These are phyloP conservation scores for Silurus aristotelis DNA, from an alignment of 2,797 vertebrate species.

Conservation along the genomic window DNA sequence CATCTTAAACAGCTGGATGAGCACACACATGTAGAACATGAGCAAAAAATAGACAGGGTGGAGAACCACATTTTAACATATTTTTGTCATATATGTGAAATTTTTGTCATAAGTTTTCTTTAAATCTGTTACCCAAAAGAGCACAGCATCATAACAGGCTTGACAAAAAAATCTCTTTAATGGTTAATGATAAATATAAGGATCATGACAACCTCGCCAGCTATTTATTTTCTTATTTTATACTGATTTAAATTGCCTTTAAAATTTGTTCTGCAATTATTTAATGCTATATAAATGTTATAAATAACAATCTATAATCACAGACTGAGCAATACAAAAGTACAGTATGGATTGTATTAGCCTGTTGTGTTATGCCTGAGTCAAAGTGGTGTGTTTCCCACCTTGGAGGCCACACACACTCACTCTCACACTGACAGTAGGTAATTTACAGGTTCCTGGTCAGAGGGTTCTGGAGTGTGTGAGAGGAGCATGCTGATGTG, in stretches of 20 bases:
- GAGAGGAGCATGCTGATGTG: conserved; percentile 80
- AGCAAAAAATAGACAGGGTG: conserved; percentile 11
- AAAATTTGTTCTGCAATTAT: not conserved
- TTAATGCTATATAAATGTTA: not conserved
- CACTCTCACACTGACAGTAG: conserved; percentile 50
- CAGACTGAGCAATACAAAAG: not conserved
- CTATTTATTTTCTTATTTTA: not conserved
- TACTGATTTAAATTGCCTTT: not conserved
- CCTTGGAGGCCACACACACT: conserved; percentile 61
- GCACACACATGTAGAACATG: conserved; percentile 15
- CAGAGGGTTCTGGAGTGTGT: conserved; percentile 85
- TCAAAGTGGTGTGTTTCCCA: conserved; percentile 72
- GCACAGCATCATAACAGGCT: not conserved
- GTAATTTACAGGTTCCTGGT: conserved; percentile 88
- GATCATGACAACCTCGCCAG: not conserved
- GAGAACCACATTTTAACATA: not conserved
- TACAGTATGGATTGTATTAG: not conserved
- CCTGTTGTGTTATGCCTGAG: not conserved
- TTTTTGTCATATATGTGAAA: not conserved
- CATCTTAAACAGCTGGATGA: conserved; percentile 75
- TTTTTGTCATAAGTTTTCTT: not conserved
- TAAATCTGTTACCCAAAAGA: not conserved
- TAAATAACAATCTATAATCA: not conserved
- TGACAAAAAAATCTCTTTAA: not conserved
- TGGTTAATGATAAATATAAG: not conserved